A percentile compares a stretch with the other conserved stretches of the same genome.
phyloP scores from a whole-genome alignment of 2,888 invertebrate species.

The Pharmacophagus antenor region DNA sequence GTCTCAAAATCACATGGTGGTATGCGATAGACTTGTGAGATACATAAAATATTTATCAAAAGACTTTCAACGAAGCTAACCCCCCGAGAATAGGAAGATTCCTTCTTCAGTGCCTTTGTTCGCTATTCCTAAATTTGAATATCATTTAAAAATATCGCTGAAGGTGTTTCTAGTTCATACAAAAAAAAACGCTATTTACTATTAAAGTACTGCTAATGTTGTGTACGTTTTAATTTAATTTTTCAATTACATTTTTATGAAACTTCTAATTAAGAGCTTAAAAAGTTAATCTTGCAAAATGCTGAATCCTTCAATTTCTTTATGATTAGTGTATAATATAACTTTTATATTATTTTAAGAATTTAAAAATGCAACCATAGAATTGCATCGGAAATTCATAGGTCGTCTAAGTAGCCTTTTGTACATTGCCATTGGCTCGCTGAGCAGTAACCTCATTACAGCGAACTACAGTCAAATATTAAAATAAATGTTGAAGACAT shows the following conservation, averaged over 20 bases:
- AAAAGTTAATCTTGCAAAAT: background rate
- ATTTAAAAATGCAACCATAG: conserved; percentile 65
- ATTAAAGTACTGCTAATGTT: no score
- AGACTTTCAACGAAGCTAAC: conserved; percentile 60
- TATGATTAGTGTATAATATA: background rate
- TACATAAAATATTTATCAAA: conserved; percentile 80
- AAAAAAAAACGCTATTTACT: no score
- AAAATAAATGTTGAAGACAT: no score
- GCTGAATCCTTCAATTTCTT: no score
- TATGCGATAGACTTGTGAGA: conserved; percentile 61
- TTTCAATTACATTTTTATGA: background rate
- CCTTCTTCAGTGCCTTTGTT: conserved; percentile 40
- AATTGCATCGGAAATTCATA: conserved; percentile 62
- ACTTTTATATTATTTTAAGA: background rate
- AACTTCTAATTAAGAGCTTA: background rate
- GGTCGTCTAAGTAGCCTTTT: conserved; percentile 60
- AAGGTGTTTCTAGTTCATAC: conserved; percentile 26
- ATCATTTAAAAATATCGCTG: conserved; percentile 16
- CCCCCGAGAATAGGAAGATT: conserved; percentile 51
- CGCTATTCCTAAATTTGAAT: conserved; percentile 38
- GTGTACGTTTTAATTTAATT: background rate
- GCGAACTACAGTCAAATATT: conserved; percentile 5
- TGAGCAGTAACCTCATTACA: conserved; percentile 40
- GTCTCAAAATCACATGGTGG: conserved; percentile 53
- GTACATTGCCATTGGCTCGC: conserved; percentile 54